A percentile compares a stretch with the other conserved stretches of the same genome.
Evolutionary conservation across 2,113 vertebrate species (phyloP).

Genomic region (Camelus dromedarius): DNA sequence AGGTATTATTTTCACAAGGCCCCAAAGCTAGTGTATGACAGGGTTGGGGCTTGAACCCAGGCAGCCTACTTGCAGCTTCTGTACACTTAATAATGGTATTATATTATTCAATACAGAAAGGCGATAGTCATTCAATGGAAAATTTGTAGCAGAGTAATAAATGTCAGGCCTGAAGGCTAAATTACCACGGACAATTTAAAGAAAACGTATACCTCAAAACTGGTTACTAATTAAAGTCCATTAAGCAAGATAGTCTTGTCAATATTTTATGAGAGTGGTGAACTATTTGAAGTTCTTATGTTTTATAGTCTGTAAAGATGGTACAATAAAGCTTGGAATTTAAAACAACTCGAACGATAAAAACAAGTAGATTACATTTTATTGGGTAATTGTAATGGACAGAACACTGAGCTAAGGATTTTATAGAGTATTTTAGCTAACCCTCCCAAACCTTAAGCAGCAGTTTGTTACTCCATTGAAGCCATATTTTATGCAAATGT

Average conservation of each 20-base stretch:
- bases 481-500: not conserved
- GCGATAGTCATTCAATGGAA: not conserved
- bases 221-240: not conserved
- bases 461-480: not conserved
- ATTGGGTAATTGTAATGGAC: not conserved
- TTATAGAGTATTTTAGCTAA: not conserved
- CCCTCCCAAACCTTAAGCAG: not conserved
- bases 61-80: not conserved
- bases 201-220: not conserved
- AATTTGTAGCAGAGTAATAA: not conserved
- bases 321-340: not conserved
- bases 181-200: not conserved
- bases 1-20: not conserved
- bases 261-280: not conserved
- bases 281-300: not conserved
- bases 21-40: not conserved
- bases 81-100: not conserved
- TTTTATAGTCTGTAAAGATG: not conserved
- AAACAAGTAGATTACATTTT: not conserved
- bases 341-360: not conserved
- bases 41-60: not conserved
- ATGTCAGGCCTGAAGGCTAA: not conserved
- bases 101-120: not conserved
- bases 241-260: not conserved
- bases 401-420: not conserved